Evolutionary conservation across 2,797 vertebrate genomes (phyloP), one percentile per base, ranked within the genome.

Genomic region (Geotrypetes seraphini): DNA sequence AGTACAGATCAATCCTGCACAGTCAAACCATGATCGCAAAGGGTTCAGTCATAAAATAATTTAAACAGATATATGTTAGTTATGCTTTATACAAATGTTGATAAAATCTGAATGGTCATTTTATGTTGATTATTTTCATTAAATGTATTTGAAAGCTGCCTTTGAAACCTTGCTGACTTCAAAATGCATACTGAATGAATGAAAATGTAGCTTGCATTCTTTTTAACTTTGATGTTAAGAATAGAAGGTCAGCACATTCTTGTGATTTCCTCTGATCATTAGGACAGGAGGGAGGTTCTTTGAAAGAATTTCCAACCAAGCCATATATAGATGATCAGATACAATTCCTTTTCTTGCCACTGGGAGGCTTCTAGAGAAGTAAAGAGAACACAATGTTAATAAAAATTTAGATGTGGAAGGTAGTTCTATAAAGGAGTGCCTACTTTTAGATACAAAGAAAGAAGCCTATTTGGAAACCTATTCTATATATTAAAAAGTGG

Each of bases 231-330:
- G 16, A 3, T 22, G 60, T 87, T 84, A 99, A 7, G 96, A 99
- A 68, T 99, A 99, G 80, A 97, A 97, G 8, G 96, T 99, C 20
- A 99, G 78, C 27, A 97, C 95, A 6, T 90, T 99, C 85, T 92
- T 91, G 78, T 99, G 96, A 70, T 99, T 99, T 47, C 96, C 96
- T 72, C 96, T 83, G 37, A 99, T 85, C 55, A 98, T 79, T 52
- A 98, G 43, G 24, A 84, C 71, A 14, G 96, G 91, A 54, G 96
- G 95, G 25, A 99, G 90, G 56, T 96, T 89, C 63, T 87, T 90
- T 2, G 91, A 90, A 47, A 99, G 85, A 24, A 77, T 69, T 66
- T 99, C 96, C 65, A 98, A 53, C 96, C 96, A 99, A 44, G 92
- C 85, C 95, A 97, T 89, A 52, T 99, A 99, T 36, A 99, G 81